A percentile compares a stretch with the other conserved stretches of the same genome.
Conservation (phyloP, 2,113 vertebrate species). For the Stercorarius parasiticus region DNA sequence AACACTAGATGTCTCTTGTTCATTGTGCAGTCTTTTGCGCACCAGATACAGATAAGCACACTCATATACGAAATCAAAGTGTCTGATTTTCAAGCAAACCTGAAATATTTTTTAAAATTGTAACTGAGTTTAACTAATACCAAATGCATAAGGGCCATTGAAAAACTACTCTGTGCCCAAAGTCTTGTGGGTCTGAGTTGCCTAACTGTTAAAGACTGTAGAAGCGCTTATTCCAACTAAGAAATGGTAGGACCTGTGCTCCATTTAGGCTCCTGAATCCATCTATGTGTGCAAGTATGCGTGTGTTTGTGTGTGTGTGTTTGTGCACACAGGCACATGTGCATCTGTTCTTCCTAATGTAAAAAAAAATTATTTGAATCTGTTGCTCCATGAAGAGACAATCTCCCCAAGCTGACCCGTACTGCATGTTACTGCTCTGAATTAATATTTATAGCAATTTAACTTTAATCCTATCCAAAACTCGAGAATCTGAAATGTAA, state of each 20-base stretch:
- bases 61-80: not conserved
- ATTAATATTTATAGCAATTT: not conserved
- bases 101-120: not conserved
- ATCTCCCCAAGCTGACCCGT: not conserved
- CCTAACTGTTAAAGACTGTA: not conserved
- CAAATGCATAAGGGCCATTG: not conserved
- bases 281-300: not conserved
- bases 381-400: not conserved
- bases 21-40: not conserved
- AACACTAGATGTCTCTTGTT: not conserved
- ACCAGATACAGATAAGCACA: not conserved
- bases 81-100: not conserved
- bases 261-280: not conserved
- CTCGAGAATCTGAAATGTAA: no score
- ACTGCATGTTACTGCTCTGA: not conserved
- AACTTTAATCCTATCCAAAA: not conserved
- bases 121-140: not conserved
- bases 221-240: not conserved
- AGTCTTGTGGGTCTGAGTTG: not conserved
- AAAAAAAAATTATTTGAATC: not conserved
- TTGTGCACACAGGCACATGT: not conserved
- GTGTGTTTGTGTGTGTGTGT: not conserved
- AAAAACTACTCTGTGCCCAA: not conserved
- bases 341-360: not conserved
- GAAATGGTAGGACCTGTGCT: not conserved